Percentiles rank a stretch among this genome's conserved stretches.
Evolutionary conservation across 1,140 invertebrate species (phyloP).

Genomic region (Pogonomyrmex californicus): DNA sequence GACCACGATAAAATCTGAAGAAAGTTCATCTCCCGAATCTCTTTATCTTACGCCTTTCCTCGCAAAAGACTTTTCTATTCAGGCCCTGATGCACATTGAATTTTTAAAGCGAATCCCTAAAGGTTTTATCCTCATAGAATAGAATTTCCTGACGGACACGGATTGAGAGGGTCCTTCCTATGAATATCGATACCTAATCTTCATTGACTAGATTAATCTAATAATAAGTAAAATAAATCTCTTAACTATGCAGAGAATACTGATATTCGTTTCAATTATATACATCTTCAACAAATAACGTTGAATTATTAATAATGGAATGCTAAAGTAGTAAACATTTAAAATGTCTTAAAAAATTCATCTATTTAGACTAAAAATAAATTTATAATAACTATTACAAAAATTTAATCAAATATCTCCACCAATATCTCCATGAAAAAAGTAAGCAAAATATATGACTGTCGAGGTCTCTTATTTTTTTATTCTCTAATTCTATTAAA

Average conservation of each 20-base stretch:
- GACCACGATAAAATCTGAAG: constrained; percentile 53
- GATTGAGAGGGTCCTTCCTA: background rate
- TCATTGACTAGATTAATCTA: background rate
- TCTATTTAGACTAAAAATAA: background rate
- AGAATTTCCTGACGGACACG: background rate
- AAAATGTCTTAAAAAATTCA: background rate
- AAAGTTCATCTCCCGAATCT: background rate
- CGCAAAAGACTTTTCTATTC: background rate
- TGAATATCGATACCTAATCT: constrained; percentile 14
- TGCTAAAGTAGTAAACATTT: background rate
- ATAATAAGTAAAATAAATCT: background rate
- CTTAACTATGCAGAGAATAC: background rate
- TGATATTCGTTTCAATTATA: background rate
- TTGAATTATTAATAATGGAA: background rate
- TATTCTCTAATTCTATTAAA: too few species aligned
- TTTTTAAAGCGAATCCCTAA: constrained; percentile 14
- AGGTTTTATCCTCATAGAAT: background rate
- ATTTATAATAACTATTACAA: background rate
- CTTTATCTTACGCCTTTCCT: constrained; percentile 20
- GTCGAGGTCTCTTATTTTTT: too few species aligned
- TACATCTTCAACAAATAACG: background rate
- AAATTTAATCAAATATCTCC: too few species aligned
- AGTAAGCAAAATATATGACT: too few species aligned
- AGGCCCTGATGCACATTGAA: constrained; percentile 25
- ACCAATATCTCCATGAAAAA: too few species aligned